Base-by-base conservation (phyloP, 2,797 vertebrate species). In the Cacajao melanocephalus region DNA sequence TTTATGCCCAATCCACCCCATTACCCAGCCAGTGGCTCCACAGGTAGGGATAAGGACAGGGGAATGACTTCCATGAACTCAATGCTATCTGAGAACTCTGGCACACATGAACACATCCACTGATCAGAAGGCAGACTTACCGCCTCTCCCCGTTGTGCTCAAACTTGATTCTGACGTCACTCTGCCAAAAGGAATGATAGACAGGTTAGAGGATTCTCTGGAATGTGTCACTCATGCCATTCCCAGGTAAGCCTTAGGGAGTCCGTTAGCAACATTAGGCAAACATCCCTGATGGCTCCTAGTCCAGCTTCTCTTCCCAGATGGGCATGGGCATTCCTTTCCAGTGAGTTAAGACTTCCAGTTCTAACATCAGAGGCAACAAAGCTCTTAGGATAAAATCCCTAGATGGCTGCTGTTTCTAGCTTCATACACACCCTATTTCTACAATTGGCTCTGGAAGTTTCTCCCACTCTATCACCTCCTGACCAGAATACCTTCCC, bases 81-180 rank as follows among this genome's bases (percentile, higher is more conserved):
- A 19, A 44, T 44, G 24, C 39, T 95, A 87, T 90, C 75, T 87
- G 73, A 92, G 73, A 93, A 86, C 61, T 79, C 76, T 41, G 52
- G 22, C 72, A 92, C 24, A 88, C 11, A 2, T 3, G 17, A 88
- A 96, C 76, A 86, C 11, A 94, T 64, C 19, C n/a, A 89, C 30
- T 0, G 81, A 70, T 0, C 33, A 88, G 89, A 70, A 89, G 55
- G 80, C 89, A 96, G 79, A 98, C 99, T 98, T 96, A 99, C 99
- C 99, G 99, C 96, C 99, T 99, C 98, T 99, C 99, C 93, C 99
- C 99, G 0, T 99, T 99, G 98, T 99, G 99, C 98, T 99, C 99
- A 99, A 99, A 99, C 98, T 99, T 99, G 94, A 99, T 99, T 98
- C 99, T 99, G 97, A 99, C 99, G 75, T 99, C 99, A 50, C 99